These are phyloP conservation scores for Drosophila hydei DNA, from an alignment of 1,140 invertebrate genomes.

Conservation along the genomic window DNA sequence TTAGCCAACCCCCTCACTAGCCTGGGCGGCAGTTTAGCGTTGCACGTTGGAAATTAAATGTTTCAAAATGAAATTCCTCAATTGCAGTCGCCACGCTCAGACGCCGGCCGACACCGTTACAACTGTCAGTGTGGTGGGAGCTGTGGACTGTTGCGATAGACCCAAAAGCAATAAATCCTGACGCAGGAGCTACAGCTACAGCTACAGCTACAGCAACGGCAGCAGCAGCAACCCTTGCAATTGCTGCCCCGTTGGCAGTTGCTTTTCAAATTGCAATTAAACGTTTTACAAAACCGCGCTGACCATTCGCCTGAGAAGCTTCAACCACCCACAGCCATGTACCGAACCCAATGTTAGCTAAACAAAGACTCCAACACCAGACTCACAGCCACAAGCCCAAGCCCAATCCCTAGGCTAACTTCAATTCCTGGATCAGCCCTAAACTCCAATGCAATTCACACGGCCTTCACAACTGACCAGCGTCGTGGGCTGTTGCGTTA, in stretches of 20 bases:
- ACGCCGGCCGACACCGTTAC: slow-evolving; percentile 41
- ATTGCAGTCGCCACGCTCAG: slow-evolving; percentile 76
- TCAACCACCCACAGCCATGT: slow-evolving; percentile 9
- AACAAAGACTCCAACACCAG: slow-evolving; percentile 42
- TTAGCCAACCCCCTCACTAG: slow-evolving; percentile 13
- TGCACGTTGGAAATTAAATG: slow-evolving; percentile 78
- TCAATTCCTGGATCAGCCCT: slow-evolving; percentile 30
- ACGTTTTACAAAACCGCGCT: slow-evolving; percentile 81
- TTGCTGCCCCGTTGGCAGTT: slow-evolving; percentile 40
- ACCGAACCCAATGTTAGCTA: slow-evolving; percentile 66
- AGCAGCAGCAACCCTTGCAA: slow-evolving; percentile 62
- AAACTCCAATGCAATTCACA: slow-evolving; percentile 59
- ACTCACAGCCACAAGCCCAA: not conserved
- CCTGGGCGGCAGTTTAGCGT: slow-evolving; percentile 50
- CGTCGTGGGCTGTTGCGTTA: slow-evolving; percentile 62
- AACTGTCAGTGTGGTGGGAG: not conserved
- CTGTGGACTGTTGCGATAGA: slow-evolving; percentile 50
- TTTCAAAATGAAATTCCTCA: slow-evolving; percentile 82
- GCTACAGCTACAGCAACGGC: slow-evolving; percentile 31
- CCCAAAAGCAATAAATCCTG: slow-evolving; percentile 78
- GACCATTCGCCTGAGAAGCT: slow-evolving; percentile 63
- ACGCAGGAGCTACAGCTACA: slow-evolving; percentile 29
- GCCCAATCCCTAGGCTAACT: not conserved
- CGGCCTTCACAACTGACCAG: slow-evolving; percentile 55
- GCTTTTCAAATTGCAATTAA: slow-evolving; percentile 82